Conservation (phyloP, 1,140 invertebrate species). For the Rhysida immarginata region DNA sequence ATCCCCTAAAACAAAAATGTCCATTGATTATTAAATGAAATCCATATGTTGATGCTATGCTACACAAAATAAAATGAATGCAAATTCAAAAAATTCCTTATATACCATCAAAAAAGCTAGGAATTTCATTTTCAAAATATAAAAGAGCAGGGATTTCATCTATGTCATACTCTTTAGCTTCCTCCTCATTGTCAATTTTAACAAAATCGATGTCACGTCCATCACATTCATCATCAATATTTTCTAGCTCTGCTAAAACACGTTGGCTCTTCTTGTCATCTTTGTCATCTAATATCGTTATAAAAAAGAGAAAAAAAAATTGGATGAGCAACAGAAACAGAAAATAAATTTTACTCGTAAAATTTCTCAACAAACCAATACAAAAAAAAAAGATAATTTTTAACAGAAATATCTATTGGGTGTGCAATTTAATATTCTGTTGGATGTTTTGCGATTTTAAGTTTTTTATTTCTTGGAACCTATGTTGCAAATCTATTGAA, state of each 20-base stretch:
- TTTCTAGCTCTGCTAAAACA: constrained; percentile 76
- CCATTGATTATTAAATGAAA: no score
- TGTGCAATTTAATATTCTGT: no score
- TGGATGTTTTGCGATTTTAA: no score
- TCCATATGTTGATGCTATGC: not conserved
- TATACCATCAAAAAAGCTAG: constrained; percentile 72
- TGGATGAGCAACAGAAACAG: not conserved
- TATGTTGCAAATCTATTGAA: no score
- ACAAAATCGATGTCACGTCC: constrained; percentile 76
- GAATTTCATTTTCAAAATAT: constrained; percentile 81
- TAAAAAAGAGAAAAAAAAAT: not conserved
- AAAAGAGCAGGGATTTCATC: constrained; percentile 73
- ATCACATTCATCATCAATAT: constrained; percentile 89
- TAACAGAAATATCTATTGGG: no score
- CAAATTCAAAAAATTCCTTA: not conserved
- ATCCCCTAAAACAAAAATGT: constrained; percentile 49
- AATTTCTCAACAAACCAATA: no score
- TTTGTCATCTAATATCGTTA: constrained; percentile 54
- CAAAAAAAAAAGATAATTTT: no score
- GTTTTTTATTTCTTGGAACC: no score
- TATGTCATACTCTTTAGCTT: constrained; percentile 77
- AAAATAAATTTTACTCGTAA: no score
- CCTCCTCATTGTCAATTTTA: constrained; percentile 78
- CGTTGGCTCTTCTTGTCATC: constrained; percentile 73
- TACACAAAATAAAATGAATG: not conserved